These are phyloP conservation scores for Amia ocellicauda DNA, from an alignment of 2,113 vertebrate genomes.

Conservation along the genomic window DNA sequence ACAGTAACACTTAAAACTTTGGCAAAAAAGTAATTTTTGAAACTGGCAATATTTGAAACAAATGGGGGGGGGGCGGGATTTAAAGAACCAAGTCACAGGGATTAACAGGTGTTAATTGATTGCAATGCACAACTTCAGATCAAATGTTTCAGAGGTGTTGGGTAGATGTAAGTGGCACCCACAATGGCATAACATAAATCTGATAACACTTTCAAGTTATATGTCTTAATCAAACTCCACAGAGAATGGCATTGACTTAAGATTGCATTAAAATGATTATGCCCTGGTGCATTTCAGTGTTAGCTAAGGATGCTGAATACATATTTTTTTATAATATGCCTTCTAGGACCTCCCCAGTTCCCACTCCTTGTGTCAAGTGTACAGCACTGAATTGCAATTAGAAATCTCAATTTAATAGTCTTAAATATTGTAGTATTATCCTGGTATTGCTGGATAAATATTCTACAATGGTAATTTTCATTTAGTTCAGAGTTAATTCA, in stretches of 20 bases:
- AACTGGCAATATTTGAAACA: constrained; percentile 56
- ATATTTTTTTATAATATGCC: no score
- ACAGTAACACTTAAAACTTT: constrained; percentile 41
- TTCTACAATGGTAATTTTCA: no score
- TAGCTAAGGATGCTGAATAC: no score
- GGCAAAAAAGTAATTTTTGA: constrained; percentile 63
- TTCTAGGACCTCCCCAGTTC: no score
- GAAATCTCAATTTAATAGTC: no score
- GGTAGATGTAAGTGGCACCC: constrained; percentile 55
- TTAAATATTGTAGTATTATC: no score
- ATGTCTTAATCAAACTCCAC: constrained; percentile 49
- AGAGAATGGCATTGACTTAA: constrained; percentile 3
- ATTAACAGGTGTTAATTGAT: constrained; percentile 58
- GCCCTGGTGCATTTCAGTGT: no score
- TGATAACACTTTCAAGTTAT: constrained; percentile 37
- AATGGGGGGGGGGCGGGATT: constrained; percentile 42
- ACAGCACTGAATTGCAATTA: no score
- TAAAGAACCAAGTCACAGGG: constrained; percentile 36
- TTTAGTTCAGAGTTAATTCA: no score
- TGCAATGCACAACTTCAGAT: constrained; percentile 52
- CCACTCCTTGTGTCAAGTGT: no score
- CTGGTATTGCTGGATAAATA: no score
- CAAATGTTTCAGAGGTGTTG: constrained; percentile 60
- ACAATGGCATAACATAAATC: constrained; percentile 53
- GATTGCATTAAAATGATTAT: no score